Conservation (phyloP, 2,113 vertebrate genomes). For the Otus sunia region DNA sequence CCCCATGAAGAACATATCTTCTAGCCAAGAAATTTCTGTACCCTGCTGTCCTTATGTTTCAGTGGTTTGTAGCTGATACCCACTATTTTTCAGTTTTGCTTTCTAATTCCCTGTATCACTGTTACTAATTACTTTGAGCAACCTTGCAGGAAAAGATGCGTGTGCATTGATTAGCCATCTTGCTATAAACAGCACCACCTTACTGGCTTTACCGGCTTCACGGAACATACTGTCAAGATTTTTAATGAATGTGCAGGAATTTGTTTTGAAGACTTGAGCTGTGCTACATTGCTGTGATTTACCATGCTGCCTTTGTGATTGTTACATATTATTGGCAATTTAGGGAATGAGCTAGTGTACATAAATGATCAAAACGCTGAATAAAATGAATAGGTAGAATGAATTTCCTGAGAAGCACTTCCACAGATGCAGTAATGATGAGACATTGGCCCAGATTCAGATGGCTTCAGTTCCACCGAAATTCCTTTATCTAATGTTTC, state of each 20-base stretch:
- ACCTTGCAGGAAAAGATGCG: background rate
- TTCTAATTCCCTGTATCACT: background rate
- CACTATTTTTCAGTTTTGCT: slow-evolving; percentile 15
- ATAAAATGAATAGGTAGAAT: background rate
- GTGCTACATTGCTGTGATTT: background rate
- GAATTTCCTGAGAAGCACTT: background rate
- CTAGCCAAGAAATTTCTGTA: slow-evolving; percentile 50
- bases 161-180: background rate
- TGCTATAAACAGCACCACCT: slow-evolving; percentile 8
- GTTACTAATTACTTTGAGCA: slow-evolving; percentile 37
- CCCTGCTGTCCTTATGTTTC: slow-evolving; percentile 35
- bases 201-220: background rate
- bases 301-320: background rate
- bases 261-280: background rate
- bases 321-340: background rate
- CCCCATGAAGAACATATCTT: slow-evolving; percentile 8
- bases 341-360: background rate
- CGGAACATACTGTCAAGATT: background rate
- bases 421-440: background rate
- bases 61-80: slow-evolving; percentile 24
- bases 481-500: background rate
- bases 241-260: background rate
- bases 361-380: background rate
- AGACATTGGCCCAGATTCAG: background rate
- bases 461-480: background rate